Evolutionary conservation across 1,140 invertebrate species (phyloP), one percentile per base, ranked within the genome.

Genomic region (Homalodisca vitripennis): DNA sequence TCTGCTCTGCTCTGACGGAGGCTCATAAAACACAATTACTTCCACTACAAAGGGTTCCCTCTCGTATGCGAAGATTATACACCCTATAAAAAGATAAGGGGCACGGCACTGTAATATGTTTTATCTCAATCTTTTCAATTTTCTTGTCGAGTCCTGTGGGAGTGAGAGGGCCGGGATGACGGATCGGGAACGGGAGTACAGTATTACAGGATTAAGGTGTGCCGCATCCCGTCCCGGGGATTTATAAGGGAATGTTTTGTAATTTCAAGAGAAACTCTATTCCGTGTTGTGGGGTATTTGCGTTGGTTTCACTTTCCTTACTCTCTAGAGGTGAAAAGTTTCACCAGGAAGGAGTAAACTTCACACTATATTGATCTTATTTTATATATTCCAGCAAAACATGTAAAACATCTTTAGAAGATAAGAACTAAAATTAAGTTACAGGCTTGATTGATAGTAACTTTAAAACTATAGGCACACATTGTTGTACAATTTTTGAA

Each of bases 81-180:
- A 22, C 63, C 27, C 63, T 66, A 47, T 66, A 66, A 47, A 66
- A 66, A 66, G 63, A 66, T 66, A 66, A 46, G 63, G 41, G 41
- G 60, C 60, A 29, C 31, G 20, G 31, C 27, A 24, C 55, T 26
- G 63, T 66, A 66, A 66, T 66, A 66, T 66, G 63, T 66, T 66
- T 66, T 66, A 66, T 66, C 63, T 46, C 63, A 47, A 66, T 66
- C 31, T 66, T 66, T 66, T 66, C 63, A 66, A 66, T 66, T 66
- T 66, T 66, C 63, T 66, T 47, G 34, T 66, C 63, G 63, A 66
- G 22, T 24, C 30, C 34, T 14, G 55, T 24, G 27, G 27, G 27
- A 26, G 27, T 60, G 55, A 60, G 55, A n/a, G n/a, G 13, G 2
- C 62, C 62, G 30, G 1, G 32, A 20, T 31, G 63, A 66, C 27